Conservation (phyloP, 1,140 invertebrate genomes). For the Cyphomyrmex costatus region DNA sequence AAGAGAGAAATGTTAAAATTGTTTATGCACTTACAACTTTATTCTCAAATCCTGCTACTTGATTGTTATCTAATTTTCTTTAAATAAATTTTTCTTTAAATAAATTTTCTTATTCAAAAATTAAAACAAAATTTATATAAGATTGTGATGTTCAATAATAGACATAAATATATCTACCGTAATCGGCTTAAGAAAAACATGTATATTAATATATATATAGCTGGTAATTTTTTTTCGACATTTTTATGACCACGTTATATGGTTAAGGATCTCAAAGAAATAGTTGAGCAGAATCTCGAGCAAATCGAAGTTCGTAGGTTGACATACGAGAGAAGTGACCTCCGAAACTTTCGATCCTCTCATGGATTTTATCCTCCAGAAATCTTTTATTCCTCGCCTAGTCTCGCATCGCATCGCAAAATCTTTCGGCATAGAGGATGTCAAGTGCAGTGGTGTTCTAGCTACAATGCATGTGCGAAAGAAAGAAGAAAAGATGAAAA, state of each 20-base stretch:
- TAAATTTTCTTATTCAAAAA: not conserved
- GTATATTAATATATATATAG: not conserved
- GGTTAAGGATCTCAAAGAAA: slow-evolving; percentile 6
- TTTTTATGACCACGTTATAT: slow-evolving; percentile 8
- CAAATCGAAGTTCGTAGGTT: slow-evolving; percentile 23
- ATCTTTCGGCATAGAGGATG: slow-evolving; percentile 59
- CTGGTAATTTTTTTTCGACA: not conserved
- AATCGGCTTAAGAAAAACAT: too few species aligned
- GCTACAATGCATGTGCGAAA: slow-evolving; percentile 41
- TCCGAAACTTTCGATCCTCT: slow-evolving; percentile 65
- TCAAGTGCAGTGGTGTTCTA: slow-evolving; percentile 64
- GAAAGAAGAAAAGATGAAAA: not conserved
- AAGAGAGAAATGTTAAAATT: not conserved
- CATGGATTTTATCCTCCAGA: slow-evolving; percentile 70
- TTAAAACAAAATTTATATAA: not conserved
- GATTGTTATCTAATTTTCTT: not conserved
- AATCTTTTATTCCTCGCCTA: slow-evolving; percentile 72
- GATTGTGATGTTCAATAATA: not conserved
- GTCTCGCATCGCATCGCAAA: slow-evolving; percentile 58
- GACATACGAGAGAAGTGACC: slow-evolving; percentile 32
- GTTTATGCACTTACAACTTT: not conserved
- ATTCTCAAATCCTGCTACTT: not conserved
- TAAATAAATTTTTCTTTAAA: too few species aligned
- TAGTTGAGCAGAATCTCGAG: slow-evolving; percentile 40
- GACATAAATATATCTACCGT: not conserved